Percentiles rank a stretch among this genome's conserved stretches.
Evolutionary conservation across 2,888 invertebrate genomes (phyloP).

Genomic region (Agriopis aurantiaria): DNA sequence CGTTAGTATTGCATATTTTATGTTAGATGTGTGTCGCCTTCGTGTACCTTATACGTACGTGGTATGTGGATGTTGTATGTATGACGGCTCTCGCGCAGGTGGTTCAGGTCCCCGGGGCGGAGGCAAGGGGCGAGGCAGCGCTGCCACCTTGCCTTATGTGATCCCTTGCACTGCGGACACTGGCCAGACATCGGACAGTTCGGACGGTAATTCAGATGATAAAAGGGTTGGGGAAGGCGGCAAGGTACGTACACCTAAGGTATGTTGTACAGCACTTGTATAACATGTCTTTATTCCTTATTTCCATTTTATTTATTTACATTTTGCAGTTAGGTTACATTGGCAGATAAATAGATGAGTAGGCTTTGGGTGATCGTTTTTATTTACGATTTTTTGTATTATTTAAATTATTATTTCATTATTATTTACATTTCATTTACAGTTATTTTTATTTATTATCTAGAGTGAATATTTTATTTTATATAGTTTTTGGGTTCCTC

Average conservation of each 20-base stretch:
- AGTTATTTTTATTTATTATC: constrained; percentile 8
- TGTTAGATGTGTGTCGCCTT: constrained; percentile 29
- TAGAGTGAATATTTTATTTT: constrained; percentile 16
- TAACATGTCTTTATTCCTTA: constrained; percentile 43
- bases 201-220: constrained; percentile 76
- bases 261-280: constrained; percentile 48
- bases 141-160: constrained; percentile 79
- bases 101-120: constrained; percentile 73
- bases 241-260: constrained; percentile 68
- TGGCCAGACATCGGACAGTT: constrained; percentile 79
- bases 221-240: constrained; percentile 70
- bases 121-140: constrained; percentile 78
- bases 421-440: constrained; percentile 5
- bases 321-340: constrained; percentile 40
- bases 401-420: constrained; percentile 14
- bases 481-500: constrained; percentile 34
- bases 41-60: neutral
- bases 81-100: constrained; percentile 29
- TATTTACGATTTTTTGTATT: constrained; percentile 18
- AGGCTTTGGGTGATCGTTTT: constrained; percentile 27
- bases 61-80: constrained; percentile 16
- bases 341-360: constrained; percentile 27
- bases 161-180: constrained; percentile 79
- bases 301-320: constrained; percentile 41
- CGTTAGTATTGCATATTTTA: constrained; percentile 33